Base-by-base conservation (phyloP, 2,888 invertebrate species). In the Acanthococcus lagerstroemiae region DNA sequence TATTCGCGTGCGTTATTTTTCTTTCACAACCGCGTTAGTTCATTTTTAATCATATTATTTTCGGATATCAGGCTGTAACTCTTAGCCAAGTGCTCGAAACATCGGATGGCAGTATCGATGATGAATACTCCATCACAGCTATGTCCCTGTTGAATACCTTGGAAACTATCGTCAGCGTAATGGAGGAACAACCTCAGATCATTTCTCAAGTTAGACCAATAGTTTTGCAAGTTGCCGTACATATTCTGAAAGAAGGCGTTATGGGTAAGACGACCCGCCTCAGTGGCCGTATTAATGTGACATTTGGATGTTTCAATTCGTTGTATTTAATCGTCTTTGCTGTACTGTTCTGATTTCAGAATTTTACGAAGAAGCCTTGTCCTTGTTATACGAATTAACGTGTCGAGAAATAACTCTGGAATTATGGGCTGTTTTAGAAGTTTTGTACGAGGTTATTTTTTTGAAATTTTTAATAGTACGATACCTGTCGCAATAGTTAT, bases 61-160 rank as follows among this genome's bases (percentile, higher is more conserved):
- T 17, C 30, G 15, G 58, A 25, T 68, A 71, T n/a, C 58, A 79
- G 78, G 88, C 89, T 4, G 82, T 85, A 0, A 91, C 90, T 3
- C 90, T 91, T 74, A 87, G 85, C 68, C 80, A 80, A 70, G 81
- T 78, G 4, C 75, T 91, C 5, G 89, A 90, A 75, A 87, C 87
- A 0, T 90, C 90, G 72, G 87, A 88, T 56, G 90, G 89, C 3
- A 87, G 90, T 0, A 96, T 96, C 73, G 96, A 97, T 76, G 95
- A 94, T 74, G 94, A 95, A 6, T 66, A 66, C 37, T 66, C 68
- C 12, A 92, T 97, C 65, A 91, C 95, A 1, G 95, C 96, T 0
- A 95, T 97, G 90, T 95, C 96, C 21, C 80, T 99, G 27, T 79
- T 99, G 12, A 95, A 91, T 75, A 95, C 97, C 2, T 90, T 99